A percentile compares a stretch with the other conserved stretches of the same genome.
Evolutionary conservation across 1,140 invertebrate species (phyloP).

Genomic region (Drosophila busckii): DNA sequence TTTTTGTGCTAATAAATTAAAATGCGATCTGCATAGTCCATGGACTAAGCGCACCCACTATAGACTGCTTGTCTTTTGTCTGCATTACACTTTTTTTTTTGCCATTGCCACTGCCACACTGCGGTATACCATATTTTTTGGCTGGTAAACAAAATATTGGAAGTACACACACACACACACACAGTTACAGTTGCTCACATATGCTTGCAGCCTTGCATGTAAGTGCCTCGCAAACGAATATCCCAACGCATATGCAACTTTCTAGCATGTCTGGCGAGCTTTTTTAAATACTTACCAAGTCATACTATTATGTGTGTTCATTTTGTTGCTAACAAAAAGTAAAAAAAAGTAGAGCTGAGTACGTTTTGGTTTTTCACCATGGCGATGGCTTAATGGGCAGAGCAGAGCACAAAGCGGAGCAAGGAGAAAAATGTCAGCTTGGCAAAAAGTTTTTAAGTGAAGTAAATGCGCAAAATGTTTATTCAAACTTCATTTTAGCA

Average conservation of each 20-base stretch:
- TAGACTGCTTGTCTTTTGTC: constrained; percentile 60
- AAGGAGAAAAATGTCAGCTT: constrained; percentile 66
- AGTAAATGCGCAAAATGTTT: constrained; percentile 77
- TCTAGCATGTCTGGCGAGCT: constrained; percentile 28
- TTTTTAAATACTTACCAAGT: constrained; percentile 70
- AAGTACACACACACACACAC: constrained; percentile 23
- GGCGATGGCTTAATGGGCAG: constrained; percentile 54
- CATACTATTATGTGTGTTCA: constrained; percentile 47
- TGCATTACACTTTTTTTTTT: constrained; percentile 54
- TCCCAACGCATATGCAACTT: background rate
- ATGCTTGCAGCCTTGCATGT: constrained; percentile 36
- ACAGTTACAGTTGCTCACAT: constrained; percentile 14
- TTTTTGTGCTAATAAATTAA: constrained; percentile 77
- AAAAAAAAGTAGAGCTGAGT: constrained; percentile 27
- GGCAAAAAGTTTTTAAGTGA: constrained; percentile 69
- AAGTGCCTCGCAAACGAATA: constrained; percentile 19
- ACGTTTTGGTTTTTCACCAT: constrained; percentile 42
- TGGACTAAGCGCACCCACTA: constrained; percentile 36
- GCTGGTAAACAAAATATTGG: constrained; percentile 68
- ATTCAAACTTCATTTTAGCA: constrained; percentile 73
- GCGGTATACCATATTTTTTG: constrained; percentile 40
- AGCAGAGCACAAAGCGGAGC: constrained; percentile 33
- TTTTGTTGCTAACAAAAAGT: constrained; percentile 36
- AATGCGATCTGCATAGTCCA: constrained; percentile 70
- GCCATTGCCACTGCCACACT: constrained; percentile 13